Base-by-base conservation (phyloP, 2,113 vertebrate species). In the Hiodon tergisus region DNA sequence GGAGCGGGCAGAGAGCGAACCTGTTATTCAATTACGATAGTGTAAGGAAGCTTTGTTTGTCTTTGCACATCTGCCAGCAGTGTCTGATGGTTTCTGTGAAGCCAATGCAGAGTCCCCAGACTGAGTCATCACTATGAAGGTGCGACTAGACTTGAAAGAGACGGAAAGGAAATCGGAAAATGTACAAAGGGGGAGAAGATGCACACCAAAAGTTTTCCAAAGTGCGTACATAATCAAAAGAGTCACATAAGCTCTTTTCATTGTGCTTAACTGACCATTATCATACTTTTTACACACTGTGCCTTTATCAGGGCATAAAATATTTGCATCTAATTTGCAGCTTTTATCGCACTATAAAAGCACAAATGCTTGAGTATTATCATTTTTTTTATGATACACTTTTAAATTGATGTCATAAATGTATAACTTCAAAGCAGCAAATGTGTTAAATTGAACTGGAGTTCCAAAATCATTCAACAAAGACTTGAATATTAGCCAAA, bases 11-110 rank as follows among this genome's bases (percentile, higher is more conserved):
- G 69, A 67, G 59, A 72, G 67, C 46, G 31, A 72, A 55, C 75
- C 62, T 76, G 62, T 66, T 77, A 72, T 72, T 72, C 54, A 59
- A 70, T 69, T 70, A 76, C 31, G 48, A 70, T 62, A 67, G 52
- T 54, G 4, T 47, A 47, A 67, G 69, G 53, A 62, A 47, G 67
- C 31, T 62, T 57, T 53, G 8, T 72, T 77, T 72, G 69, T 72
- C 52, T 46, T 16, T 51, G n/a, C 62, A 72, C 53, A 72, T 65
- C 52, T 72, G 75, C 61, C 60, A 66, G 46, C 68, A 11, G 16
- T 17, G n/a, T 61, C 31, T 0, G 4, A 31, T 31, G n/a, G 52
- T 71, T 72, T 46, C 10, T 17, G 59, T 31, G 71, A 9, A 55
- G 60, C 14, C 76, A 48, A n/a, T n/a, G n/a, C n/a, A 1, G 31